These are phyloP conservation scores for Limulus polyphemus DNA, from an alignment of 2,888 invertebrate genomes.

Conservation along the genomic window DNA sequence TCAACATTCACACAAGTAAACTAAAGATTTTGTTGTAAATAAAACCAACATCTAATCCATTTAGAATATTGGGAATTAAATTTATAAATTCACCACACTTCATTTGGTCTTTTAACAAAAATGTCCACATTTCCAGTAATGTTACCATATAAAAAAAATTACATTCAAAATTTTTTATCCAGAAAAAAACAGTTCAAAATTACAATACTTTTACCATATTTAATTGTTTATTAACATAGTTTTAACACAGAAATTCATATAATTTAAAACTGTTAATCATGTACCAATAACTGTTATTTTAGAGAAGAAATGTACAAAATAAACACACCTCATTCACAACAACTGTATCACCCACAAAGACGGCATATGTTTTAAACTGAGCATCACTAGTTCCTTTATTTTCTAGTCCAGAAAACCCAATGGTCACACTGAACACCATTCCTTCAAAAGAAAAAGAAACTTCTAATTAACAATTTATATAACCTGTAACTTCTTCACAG, in stretches of 20 bases:
- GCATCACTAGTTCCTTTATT: constrained; percentile 75
- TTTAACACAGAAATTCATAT: too few species aligned
- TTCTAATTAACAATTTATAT: too few species aligned
- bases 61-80: too few species aligned
- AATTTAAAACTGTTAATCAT: too few species aligned
- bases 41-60: background rate
- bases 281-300: too few species aligned
- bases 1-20: background rate
- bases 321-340: constrained; percentile 64
- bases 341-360: constrained; percentile 96
- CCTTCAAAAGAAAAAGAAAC: constrained; percentile 37
- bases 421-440: constrained; percentile 92
- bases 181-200: background rate
- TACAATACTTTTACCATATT: too few species aligned
- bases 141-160: background rate
- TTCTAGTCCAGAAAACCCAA: constrained; percentile 72
- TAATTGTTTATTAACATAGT: too few species aligned
- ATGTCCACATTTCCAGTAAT: too few species aligned
- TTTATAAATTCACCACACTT: too few species aligned
- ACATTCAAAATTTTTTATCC: background rate
- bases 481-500: too few species aligned
- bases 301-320: background rate
- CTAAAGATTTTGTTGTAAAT: background rate
- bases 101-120: too few species aligned
- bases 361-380: constrained; percentile 63